Evolutionary conservation across 2,113 vertebrate species (phyloP).

Genomic region (Potamarius usumacintae): DNA sequence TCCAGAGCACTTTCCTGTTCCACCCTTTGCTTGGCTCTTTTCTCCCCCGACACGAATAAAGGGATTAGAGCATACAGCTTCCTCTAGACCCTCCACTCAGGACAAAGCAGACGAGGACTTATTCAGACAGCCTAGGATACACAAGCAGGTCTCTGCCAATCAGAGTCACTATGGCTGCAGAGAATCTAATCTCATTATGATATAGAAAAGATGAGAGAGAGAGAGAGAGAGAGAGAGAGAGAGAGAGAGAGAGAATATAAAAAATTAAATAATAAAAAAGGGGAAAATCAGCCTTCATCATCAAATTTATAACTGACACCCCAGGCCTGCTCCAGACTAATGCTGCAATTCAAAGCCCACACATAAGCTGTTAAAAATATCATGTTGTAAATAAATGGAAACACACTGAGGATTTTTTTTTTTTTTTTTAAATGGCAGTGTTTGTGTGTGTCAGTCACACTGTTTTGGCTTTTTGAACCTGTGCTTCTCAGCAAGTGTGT

Average conservation of each 20-base stretch:
- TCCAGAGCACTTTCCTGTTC: slow-evolving; percentile 74
- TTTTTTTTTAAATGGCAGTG: background rate
- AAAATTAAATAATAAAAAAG: background rate
- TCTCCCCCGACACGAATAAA: slow-evolving; percentile 96
- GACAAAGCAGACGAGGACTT: slow-evolving; percentile 90
- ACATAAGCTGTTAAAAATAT: slow-evolving; percentile 27
- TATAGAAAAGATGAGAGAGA: slow-evolving; percentile 81
- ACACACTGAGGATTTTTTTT: background rate
- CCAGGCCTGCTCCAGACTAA: background rate
- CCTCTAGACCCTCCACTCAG: slow-evolving; percentile 87
- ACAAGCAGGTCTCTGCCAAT: slow-evolving; percentile 96
- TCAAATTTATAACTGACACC: slow-evolving; percentile 30
- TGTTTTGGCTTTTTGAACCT: background rate
- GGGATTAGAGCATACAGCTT: slow-evolving; percentile 98
- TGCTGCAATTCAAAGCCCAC: slow-evolving; percentile 19
- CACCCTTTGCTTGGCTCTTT: slow-evolving; percentile 78
- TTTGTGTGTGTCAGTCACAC: background rate
- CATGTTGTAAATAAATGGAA: background rate
- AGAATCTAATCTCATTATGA: slow-evolving; percentile 94
- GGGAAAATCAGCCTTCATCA: slow-evolving; percentile 27
- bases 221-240: slow-evolving; percentile 66
- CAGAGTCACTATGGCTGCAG: slow-evolving; percentile 84
- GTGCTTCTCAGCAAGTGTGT: background rate
- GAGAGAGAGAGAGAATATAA: slow-evolving; percentile 61
- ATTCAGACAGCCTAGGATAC: slow-evolving; percentile 95